A percentile compares a stretch with the other conserved stretches of the same genome.
phyloP scores from a whole-genome alignment of 2,888 invertebrate genomes.

The Corythucha ciliata region DNA sequence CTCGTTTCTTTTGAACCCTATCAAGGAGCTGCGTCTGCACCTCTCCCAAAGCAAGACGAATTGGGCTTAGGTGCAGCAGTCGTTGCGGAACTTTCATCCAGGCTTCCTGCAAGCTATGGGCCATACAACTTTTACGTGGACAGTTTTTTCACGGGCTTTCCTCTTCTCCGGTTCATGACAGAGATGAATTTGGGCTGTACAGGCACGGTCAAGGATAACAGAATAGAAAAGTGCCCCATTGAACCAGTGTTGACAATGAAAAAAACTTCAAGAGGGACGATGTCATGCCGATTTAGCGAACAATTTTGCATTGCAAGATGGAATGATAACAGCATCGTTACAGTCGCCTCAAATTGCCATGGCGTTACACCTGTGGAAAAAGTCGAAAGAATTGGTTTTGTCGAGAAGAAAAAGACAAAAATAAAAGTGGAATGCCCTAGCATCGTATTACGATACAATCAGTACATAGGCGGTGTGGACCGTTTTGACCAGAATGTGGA shows the following conservation, averaged over 20 bases:
- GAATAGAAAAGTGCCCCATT: conserved; percentile 13
- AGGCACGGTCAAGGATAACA: conserved; percentile 6
- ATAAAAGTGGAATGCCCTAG: conserved; percentile 13
- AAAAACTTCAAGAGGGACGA: conserved; percentile 8
- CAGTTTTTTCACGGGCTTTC: conserved; percentile 10
- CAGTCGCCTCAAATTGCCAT: conserved; percentile 17
- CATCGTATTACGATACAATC: conserved; percentile 15
- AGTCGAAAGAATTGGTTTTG: conserved; percentile 14
- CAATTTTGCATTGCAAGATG: conserved; percentile 13
- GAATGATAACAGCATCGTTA: conserved; percentile 22
- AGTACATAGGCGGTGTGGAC: conserved; percentile 21
- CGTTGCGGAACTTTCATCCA: conserved; percentile 4
- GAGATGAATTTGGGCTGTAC: conserved; percentile 7
- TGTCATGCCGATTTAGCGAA: background rate
- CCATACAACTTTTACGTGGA: conserved; percentile 16
- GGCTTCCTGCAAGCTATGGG: background rate
- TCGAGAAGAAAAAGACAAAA: conserved; percentile 3
- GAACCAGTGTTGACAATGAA: background rate
- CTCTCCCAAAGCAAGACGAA: conserved; percentile 14
- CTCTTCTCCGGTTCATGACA: background rate
- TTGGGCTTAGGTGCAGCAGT: conserved; percentile 17
- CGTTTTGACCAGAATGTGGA: conserved; percentile 4
- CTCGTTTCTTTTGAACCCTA: conserved; percentile 11
- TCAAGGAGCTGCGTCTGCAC: conserved; percentile 16
- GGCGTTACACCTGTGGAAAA: conserved; percentile 16